Base-by-base conservation (phyloP, 2,888 invertebrate genomes). In the Orchestes rusci region DNA sequence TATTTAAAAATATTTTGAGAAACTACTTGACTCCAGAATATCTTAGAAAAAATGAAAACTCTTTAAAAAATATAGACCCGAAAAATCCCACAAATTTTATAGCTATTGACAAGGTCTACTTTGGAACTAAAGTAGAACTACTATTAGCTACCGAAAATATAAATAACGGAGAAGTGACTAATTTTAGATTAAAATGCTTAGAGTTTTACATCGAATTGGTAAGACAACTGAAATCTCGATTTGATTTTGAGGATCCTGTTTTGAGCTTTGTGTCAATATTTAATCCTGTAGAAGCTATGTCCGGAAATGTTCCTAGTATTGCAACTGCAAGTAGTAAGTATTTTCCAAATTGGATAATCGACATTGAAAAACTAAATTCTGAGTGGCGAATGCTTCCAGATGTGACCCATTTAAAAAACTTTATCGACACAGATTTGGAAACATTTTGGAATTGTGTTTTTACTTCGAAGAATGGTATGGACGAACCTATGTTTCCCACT, bases 121-220 rank as follows among this genome's bases (percentile, higher is more conserved):
- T 43, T 2, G 36, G 35, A 27, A 17, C 35, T 12, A 36, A 36
- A 29, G 43, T 36, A 17, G 41, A 40, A 33, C 15, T 40, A 33
- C 19, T 39, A 10, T 34, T 13, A 18, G 5, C 28, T 19, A 10
- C n/a, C n/a, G n/a, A 43, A 29, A 36, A 36, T 43, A 36, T 43
- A 7, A 19, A 29, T 43, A 8, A 27, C 15, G 19, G 16, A 16
- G 36, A 43, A n/a, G n/a, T n/a, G n/a, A n/a, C n/a, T n/a, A n/a
- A n/a, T n/a, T n/a, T n/a, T n/a, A n/a, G n/a, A n/a, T n/a, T n/a
- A n/a, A n/a, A n/a, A 17, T 35, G 30, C 19, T 36, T 36, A 12
- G 16, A 43, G 23, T 36, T 36, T 29, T 36, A 43, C 15, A 36
- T 43, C 19, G 37, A 43, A 43, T 15, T 43, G 15, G n/a, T 30